phyloP scores from a whole-genome alignment of 2,888 invertebrate genomes.

The Lordiphosa andalusiaca region DNA sequence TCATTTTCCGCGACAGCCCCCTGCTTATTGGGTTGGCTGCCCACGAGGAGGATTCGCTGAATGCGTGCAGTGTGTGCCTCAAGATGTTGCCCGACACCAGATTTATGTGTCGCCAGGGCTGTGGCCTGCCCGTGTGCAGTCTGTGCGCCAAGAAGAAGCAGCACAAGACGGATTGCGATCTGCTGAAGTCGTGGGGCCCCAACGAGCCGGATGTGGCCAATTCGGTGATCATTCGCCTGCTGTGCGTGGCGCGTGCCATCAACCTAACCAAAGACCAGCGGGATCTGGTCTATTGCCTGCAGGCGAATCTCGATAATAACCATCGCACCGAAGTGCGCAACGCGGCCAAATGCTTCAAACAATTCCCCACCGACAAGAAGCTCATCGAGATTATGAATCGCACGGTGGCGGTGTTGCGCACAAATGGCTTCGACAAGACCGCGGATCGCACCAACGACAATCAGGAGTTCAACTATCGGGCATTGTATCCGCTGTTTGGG shows the following conservation, averaged over 20 bases:
- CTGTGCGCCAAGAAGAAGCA: slow-evolving; percentile 83
- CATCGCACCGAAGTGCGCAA: slow-evolving; percentile 77
- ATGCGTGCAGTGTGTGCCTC: slow-evolving; percentile 85
- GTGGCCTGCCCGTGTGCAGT: slow-evolving; percentile 86
- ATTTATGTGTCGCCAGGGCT: slow-evolving; percentile 83
- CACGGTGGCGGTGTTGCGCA: slow-evolving; percentile 78
- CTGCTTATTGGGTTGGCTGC: slow-evolving; percentile 86
- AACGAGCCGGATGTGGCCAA: slow-evolving; percentile 80
- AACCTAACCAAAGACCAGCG: slow-evolving; percentile 76
- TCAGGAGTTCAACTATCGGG: slow-evolving; percentile 81
- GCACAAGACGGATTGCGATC: slow-evolving; percentile 85
- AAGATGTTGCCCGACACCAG: slow-evolving; percentile 80
- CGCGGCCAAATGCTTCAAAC: slow-evolving; percentile 76
- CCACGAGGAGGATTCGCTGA: slow-evolving; percentile 81
- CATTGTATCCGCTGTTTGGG: slow-evolving; percentile 85
- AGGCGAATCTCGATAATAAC: slow-evolving; percentile 78
- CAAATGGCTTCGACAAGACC: slow-evolving; percentile 79
- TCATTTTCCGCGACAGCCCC: slow-evolving; percentile 87
- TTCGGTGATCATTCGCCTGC: slow-evolving; percentile 74
- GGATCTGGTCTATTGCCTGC: slow-evolving; percentile 77
- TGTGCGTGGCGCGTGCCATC: slow-evolving; percentile 77
- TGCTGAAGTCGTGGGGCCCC: slow-evolving; percentile 83
- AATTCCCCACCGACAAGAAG: slow-evolving; percentile 78
- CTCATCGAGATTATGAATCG: slow-evolving; percentile 77
- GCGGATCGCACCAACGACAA: slow-evolving; percentile 74